Conservation (phyloP, 1,140 invertebrate genomes). For the Drosophila pseudoananassae region DNA sequence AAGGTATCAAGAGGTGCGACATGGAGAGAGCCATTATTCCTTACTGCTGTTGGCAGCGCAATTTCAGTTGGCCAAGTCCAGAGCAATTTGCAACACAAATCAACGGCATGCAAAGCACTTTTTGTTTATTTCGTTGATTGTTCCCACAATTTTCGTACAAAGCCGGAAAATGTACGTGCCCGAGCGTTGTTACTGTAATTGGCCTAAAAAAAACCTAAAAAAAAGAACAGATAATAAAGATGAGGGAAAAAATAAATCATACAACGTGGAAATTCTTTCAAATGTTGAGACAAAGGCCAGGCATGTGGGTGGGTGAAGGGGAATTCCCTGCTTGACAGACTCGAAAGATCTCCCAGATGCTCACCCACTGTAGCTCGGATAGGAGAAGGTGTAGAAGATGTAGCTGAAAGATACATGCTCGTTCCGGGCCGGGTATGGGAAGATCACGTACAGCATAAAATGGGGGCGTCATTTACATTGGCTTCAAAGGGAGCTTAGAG, state of each 20-base stretch:
- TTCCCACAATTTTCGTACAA: constrained; percentile 80
- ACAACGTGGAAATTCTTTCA: constrained; percentile 79
- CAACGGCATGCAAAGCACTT: constrained; percentile 75
- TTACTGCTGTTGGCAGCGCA: constrained; percentile 19
- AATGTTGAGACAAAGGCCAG: constrained; percentile 58
- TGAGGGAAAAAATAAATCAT: constrained; percentile 41
- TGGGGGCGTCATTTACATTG: constrained; percentile 79
- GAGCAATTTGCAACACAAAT: constrained; percentile 56
- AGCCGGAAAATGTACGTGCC: constrained; percentile 79
- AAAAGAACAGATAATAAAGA: constrained; percentile 35
- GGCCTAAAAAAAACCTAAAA: constrained; percentile 44
- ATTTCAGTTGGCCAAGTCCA: constrained; percentile 48
- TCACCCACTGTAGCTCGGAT: constrained; percentile 58
- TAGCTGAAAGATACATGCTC: constrained; percentile 60
- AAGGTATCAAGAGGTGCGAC: constrained; percentile 24
- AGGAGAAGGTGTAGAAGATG: constrained; percentile 48
- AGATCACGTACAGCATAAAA: constrained; percentile 73
- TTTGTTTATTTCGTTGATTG: constrained; percentile 76
- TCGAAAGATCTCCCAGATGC: constrained; percentile 59
- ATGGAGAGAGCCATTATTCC: constrained; percentile 2
- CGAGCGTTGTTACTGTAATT: constrained; percentile 71
- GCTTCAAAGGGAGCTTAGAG: constrained; percentile 39
- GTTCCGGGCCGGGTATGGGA: constrained; percentile 9
- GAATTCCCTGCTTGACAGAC: constrained; percentile 60
- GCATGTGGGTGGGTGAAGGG: constrained; percentile 8